Conservation (phyloP, 2,888 invertebrate species). For the Anagyrus pseudococci region DNA sequence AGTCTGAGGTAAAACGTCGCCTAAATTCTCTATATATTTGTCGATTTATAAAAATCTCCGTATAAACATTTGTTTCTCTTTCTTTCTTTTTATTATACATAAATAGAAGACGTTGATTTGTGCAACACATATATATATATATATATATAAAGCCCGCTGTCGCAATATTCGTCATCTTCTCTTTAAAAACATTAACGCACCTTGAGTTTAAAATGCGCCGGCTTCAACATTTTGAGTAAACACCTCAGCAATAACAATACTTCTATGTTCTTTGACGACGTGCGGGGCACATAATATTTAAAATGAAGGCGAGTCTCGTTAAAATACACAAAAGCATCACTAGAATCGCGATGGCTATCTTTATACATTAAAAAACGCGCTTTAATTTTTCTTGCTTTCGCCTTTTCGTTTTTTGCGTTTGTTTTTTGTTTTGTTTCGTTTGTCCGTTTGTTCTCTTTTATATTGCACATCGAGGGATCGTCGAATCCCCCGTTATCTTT, state of each 20-base stretch:
- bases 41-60: slow-evolving; percentile 50
- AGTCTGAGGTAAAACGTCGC: slow-evolving; percentile 58
- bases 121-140: not conserved
- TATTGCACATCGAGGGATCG: slow-evolving; percentile 58
- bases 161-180: too few relatives aligned
- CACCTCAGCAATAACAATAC: too few relatives aligned
- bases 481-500: slow-evolving; percentile 16
- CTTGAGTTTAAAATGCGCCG: slow-evolving; percentile 2
- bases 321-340: slow-evolving; percentile 44
- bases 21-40: slow-evolving; percentile 47
- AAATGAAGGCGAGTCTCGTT: slow-evolving; percentile 14
- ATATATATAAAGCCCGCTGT: too few relatives aligned
- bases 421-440: slow-evolving; percentile 21
- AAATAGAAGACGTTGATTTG: not conserved
- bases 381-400: too few relatives aligned
- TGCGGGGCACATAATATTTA: too few relatives aligned
- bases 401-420: too few relatives aligned
- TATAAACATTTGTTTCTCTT: slow-evolving; percentile 48
- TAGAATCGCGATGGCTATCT: slow-evolving; percentile 19
- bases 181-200: not conserved
- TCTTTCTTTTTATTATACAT: not conserved
- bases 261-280: too few relatives aligned
- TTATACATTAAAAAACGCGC: too few relatives aligned
- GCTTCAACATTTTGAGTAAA: too few relatives aligned
- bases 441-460: too few relatives aligned